Base-by-base conservation (phyloP, 1,140 invertebrate species). In the Aphaenogaster floridana region DNA sequence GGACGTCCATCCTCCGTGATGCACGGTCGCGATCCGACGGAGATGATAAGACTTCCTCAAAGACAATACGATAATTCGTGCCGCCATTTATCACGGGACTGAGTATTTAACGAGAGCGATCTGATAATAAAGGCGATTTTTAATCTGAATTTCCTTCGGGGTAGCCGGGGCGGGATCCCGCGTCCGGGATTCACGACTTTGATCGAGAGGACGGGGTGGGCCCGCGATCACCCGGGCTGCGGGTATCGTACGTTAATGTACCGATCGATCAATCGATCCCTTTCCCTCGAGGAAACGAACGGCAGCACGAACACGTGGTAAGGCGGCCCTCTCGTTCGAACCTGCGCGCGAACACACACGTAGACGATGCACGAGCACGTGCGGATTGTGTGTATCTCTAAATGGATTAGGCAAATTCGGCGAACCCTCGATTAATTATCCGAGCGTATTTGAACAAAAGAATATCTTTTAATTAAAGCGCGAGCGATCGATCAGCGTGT, bases 211-310 rank as follows among this genome's bases (percentile, higher is more conserved):
- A 86, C 77, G 61, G 64, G 64, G 63, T 54, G 50, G 59, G 68
- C 36, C 36, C 66, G 3, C 5, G 86, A 77, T 88, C 83, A 85
- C 78, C 72, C 74, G 42, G 81, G 78, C 66, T 50, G 80, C n/a
- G 80, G 42, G 86, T 74, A 69, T 63, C 68, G 77, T 81, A 54
- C 45, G 64, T 79, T 87, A 86, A 91, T 81, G 69, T 74, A 86
- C 45, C 86, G 86, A 92, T 91, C 89, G 88, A 90, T 92, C 89
- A 85, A 93, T 92, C 89, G 84, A 81, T 92, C 45, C 77, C 63
- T 45, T 68, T 59, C 48, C 42, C 57, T 52, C 69, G 42, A 54
- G 48, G 36, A 72, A 86, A 86, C 64, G 48, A 80, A 86, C 84
- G 50, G 84, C 84, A 64, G 84, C 76, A 78, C 72, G 59, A 54